Evolutionary conservation across 2,888 invertebrate genomes (phyloP).

Genomic region (Epistrophe grossulariae): DNA sequence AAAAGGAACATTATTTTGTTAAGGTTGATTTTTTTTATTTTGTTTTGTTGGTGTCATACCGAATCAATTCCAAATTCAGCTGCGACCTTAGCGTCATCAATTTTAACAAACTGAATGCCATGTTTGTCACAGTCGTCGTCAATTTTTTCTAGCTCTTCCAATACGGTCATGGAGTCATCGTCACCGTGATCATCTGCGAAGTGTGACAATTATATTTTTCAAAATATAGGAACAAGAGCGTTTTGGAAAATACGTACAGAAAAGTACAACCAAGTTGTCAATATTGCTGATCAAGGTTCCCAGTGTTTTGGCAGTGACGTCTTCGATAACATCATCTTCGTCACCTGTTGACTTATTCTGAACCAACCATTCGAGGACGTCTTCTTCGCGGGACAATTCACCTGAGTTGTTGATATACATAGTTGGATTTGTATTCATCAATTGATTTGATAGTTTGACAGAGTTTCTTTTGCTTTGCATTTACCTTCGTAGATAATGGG

Average conservation of each 20-base stretch:
- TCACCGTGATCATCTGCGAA: conserved; percentile 94
- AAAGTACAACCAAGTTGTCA: conserved; percentile 95
- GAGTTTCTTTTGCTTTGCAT: conserved; percentile 71
- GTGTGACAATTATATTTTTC: conserved; percentile 22
- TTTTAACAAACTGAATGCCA: conserved; percentile 96
- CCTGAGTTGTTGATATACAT: conserved; percentile 85
- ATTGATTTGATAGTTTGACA: conserved; percentile 32
- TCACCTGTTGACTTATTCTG: conserved; percentile 96
- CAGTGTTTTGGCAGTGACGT: conserved; percentile 95
- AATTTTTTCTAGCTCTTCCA: conserved; percentile 95
- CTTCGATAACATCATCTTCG: conserved; percentile 97
- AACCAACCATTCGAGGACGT: conserved; percentile 96
- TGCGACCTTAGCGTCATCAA: conserved; percentile 93
- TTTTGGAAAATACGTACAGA: conserved; percentile 88
- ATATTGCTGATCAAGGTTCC: conserved; percentile 94
- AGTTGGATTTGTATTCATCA: conserved; percentile 25
- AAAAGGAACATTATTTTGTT: conserved; percentile 7
- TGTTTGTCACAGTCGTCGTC: conserved; percentile 97
- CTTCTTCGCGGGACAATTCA: conserved; percentile 95
- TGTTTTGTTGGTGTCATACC: conserved; percentile 74
- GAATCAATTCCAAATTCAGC: conserved; percentile 93
- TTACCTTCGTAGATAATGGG: conserved; percentile 97
- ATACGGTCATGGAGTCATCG: conserved; percentile 93
- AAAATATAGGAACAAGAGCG: not conserved
- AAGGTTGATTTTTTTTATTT: not conserved